Evolutionary conservation across 2,797 vertebrate species (phyloP).

Genomic region (Premnoplex brunnescens): DNA sequence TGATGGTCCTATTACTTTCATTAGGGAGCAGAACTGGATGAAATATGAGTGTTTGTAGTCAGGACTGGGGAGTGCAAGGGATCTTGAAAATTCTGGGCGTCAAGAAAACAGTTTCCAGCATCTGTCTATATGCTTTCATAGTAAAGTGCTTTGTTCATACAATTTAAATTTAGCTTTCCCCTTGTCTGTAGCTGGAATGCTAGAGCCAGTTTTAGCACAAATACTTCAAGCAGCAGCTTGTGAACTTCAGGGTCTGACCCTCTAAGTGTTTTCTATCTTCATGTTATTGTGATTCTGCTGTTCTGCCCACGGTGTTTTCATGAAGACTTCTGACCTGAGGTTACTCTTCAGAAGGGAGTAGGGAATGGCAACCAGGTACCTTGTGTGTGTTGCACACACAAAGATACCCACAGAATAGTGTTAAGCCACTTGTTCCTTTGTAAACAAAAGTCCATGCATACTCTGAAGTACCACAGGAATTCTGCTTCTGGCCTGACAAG

Average conservation of each 20-base stretch:
- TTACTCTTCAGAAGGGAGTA: neutral
- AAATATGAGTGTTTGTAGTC: neutral
- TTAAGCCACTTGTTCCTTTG: neutral
- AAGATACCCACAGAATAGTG: neutral
- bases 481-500: neutral
- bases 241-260: neutral
- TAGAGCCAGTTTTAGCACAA: neutral
- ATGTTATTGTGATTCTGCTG: neutral
- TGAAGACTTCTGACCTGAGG: neutral
- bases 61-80: neutral
- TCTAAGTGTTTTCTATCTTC: neutral
- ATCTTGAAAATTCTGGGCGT: neutral
- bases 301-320: neutral
- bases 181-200: neutral
- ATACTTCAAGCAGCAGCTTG: neutral
- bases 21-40: neutral
- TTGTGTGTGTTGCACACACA: neutral
- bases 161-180: neutral
- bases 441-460: neutral
- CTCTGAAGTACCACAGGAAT: neutral
- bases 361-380: neutral
- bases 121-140: neutral
- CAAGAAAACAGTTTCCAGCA: neutral
- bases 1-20: neutral
- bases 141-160: neutral